Conservation (phyloP, 2,888 invertebrate species). For the Lobophora halterata region DNA sequence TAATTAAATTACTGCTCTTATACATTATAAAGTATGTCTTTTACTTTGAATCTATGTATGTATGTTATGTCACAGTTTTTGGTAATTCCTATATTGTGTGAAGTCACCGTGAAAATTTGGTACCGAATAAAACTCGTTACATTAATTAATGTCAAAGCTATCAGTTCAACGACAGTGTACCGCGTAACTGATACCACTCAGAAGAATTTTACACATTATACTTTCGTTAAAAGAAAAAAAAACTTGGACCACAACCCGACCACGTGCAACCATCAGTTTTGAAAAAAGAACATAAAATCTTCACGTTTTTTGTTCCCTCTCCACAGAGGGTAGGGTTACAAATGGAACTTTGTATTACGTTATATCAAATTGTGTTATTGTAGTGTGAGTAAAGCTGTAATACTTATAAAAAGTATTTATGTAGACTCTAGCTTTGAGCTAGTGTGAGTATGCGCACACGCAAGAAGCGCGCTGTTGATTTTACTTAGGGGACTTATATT, state of each 20-base stretch:
- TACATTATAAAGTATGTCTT: too few species aligned
- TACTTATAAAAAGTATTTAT: background rate
- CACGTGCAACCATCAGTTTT: slow-evolving; percentile 70
- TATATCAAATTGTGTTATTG: slow-evolving; percentile 39
- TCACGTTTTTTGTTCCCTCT: slow-evolving; percentile 64
- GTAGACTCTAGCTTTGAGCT: slow-evolving; percentile 1
- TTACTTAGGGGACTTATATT: slow-evolving; percentile 34
- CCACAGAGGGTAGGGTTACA: slow-evolving; percentile 70
- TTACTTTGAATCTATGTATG: too few species aligned
- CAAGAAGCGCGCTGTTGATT: slow-evolving; percentile 40
- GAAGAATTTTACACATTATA: slow-evolving; percentile 73
- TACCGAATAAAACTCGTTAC: background rate
- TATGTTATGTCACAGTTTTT: too few species aligned
- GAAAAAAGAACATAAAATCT: slow-evolving; percentile 62
- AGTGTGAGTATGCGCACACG: slow-evolving; percentile 53
- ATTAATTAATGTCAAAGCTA: slow-evolving; percentile 1
- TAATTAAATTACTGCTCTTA: too few species aligned
- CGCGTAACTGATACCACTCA: slow-evolving; percentile 55
- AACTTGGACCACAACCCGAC: slow-evolving; percentile 70
- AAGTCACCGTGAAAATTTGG: background rate
- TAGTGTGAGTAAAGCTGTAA: slow-evolving; percentile 21
- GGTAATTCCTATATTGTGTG: too few species aligned
- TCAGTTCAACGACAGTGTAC: slow-evolving; percentile 14
- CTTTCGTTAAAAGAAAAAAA: slow-evolving; percentile 67
- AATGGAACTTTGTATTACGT: slow-evolving; percentile 67